phyloP scores from a whole-genome alignment of 2,888 invertebrate genomes.

The Petrophora chlorosata region DNA sequence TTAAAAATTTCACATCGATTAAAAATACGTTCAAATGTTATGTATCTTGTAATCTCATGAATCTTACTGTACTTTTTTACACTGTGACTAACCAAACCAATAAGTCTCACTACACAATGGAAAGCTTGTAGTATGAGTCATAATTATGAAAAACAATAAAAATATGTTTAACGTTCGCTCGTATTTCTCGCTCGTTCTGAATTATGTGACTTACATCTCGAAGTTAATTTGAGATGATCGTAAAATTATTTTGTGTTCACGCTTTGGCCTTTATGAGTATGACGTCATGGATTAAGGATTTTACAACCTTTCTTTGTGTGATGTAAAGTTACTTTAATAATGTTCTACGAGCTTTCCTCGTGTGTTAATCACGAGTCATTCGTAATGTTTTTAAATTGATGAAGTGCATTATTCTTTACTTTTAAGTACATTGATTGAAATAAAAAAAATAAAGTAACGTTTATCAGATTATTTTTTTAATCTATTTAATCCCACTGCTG shows the following conservation, averaged over 20 bases:
- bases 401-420: too few species aligned
- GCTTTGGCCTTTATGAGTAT: slow-evolving; percentile 33
- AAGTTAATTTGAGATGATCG: slow-evolving; percentile 41
- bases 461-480: too few species aligned
- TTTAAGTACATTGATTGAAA: too few species aligned
- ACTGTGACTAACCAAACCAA: neutral
- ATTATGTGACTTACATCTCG: slow-evolving; percentile 51
- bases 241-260: slow-evolving; percentile 42
- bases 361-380: too few species aligned
- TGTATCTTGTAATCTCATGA: too few species aligned
- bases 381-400: too few species aligned
- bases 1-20: too few species aligned
- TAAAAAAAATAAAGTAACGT: too few species aligned
- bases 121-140: slow-evolving; percentile 16
- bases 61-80: too few species aligned
- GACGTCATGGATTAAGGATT: slow-evolving; percentile 33
- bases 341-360: too few species aligned
- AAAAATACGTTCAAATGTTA: too few species aligned
- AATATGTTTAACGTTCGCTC: slow-evolving; percentile 51
- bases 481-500: too few species aligned
- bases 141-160: slow-evolving; percentile 55
- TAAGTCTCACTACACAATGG: slow-evolving; percentile 17
- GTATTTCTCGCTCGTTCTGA: slow-evolving; percentile 46
- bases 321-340: slow-evolving; percentile 7
- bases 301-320: slow-evolving; percentile 13